Conservation (phyloP, 2,113 vertebrate species). For the Poicephalus meyeri region DNA sequence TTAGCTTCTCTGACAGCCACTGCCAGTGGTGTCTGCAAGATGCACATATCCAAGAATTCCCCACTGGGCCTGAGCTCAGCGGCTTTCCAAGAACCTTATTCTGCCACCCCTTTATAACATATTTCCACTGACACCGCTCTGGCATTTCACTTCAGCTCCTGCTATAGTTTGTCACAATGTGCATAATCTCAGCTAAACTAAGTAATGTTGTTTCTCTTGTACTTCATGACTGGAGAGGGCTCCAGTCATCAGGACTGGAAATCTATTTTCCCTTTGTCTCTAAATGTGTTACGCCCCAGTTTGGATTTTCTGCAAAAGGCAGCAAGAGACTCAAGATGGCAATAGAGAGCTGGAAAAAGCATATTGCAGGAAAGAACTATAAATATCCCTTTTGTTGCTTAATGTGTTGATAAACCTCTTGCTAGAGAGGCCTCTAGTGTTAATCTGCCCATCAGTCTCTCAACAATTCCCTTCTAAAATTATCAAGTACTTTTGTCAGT, state of each 20-base stretch:
- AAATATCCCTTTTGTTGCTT: constrained; percentile 56
- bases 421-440: constrained; percentile 23
- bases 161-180: accelerated
- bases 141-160: not conserved
- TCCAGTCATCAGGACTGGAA: not conserved
- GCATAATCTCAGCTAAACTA: not conserved
- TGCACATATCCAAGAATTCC: not conserved
- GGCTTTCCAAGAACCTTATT: not conserved
- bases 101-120: not conserved
- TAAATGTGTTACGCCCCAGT: not conserved
- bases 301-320: not conserved
- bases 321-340: constrained; percentile 61
- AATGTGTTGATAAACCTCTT: constrained; percentile 49
- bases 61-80: not conserved
- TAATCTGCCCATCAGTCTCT: constrained; percentile 46
- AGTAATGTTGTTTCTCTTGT: not conserved
- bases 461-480: constrained; percentile 55
- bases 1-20: not conserved
- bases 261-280: not conserved
- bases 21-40: not conserved
- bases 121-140: not conserved
- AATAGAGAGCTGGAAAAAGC: constrained; percentile 45
- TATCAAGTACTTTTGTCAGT: constrained; percentile 54
- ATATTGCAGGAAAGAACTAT: not conserved
- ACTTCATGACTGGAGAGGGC: not conserved